Base-by-base conservation (phyloP, 2,888 invertebrate genomes). In the Eupeodes latifasciatus region DNA sequence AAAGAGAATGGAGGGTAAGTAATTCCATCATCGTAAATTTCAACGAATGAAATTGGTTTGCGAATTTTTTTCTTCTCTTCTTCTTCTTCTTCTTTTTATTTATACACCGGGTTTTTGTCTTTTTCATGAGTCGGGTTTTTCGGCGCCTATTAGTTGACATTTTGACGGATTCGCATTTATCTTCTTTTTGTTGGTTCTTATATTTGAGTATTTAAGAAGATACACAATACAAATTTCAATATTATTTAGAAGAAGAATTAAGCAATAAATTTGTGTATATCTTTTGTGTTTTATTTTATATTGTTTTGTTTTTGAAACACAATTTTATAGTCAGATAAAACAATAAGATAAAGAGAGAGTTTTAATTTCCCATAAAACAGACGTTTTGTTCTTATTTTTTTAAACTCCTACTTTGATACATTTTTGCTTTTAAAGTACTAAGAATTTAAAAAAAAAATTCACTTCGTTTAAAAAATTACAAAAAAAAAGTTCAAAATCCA, bases 11-110 rank as follows among this genome's bases (percentile, higher is more conserved):
- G 53, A 44, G 34, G 71, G 16, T 80, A 67, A 83, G 77, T 87
- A 74, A 87, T 87, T 80, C 55, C 75, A 71, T 67, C 84, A 57
- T 84, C 87, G 84, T 87, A 87, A 87, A 87, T 84, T 87, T 87
- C 67, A 80, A 55, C 61, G 75, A 87, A 83, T 55, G 76, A 84
- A 84, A 87, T 87, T 83, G 87, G 84, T 79, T 86, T 82, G 82
- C 55, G 69, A 78, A 72, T 2, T 40, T 40, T 47, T 81, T 81
- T 62, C 16, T 57, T 61, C 49, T 5, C 3, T 66, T 64, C n/a
- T 27, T 47, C 49, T 14, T 19, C 51, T 44, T 49, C 16, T 4
- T 49, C 44, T 9, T 55, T 27, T 12, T 55, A 11, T 27, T 55
- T 47, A 10, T 10, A 19, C 19, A 16, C 53, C 57, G 27, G 9